phyloP scores from a whole-genome alignment of 2,797 vertebrate genomes.

The Crenichthys baileyi region DNA sequence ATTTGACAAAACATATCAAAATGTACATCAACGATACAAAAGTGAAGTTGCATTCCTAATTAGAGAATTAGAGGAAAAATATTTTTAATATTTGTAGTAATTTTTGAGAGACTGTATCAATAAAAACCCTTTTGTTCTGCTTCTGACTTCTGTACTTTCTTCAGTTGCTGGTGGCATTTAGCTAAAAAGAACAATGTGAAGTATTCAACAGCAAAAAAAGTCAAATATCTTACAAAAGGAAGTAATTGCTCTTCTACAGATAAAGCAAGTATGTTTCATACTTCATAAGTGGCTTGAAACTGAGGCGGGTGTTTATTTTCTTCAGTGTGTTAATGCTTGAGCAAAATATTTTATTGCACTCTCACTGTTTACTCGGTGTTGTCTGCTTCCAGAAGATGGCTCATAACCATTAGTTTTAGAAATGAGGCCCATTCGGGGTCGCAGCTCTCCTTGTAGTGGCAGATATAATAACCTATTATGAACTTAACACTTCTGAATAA shows the following conservation, averaged over 20 bases:
- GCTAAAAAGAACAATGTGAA: neutral
- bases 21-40: no score
- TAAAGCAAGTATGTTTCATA: neutral
- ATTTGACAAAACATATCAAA: no score
- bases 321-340: neutral
- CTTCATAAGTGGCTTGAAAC: neutral
- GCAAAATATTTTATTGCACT: neutral
- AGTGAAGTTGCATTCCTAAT: no score
- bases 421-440: neutral
- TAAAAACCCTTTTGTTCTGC: no score
- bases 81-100: no score
- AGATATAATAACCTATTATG: neutral
- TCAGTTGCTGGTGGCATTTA: no score
- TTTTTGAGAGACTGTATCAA: neutral
- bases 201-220: neutral
- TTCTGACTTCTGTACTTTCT: no score
- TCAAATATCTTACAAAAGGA: neutral
- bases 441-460: neutral
- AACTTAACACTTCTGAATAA: neutral
- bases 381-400: neutral
- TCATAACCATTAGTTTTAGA: neutral
- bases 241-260: neutral
- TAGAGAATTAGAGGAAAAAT: no score
- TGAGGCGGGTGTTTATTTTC: neutral
- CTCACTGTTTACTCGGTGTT: neutral